Evolutionary conservation across 2,888 invertebrate genomes (phyloP).

Genomic region (Drosophila phalerata): DNA sequence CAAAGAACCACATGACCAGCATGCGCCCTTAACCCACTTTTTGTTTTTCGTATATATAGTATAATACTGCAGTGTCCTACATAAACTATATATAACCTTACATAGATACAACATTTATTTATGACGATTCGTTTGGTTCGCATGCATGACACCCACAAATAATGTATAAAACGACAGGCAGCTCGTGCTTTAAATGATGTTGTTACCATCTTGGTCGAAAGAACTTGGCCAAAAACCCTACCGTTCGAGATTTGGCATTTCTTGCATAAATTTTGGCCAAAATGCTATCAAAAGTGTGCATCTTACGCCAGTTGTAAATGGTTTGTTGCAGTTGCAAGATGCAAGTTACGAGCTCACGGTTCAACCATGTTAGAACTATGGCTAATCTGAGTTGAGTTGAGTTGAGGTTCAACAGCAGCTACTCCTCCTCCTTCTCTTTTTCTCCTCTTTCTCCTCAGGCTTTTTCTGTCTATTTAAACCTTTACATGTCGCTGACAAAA

Average conservation of each 20-base stretch:
- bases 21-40: conserved; percentile 70
- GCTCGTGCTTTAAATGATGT: conserved; percentile 79
- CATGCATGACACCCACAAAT: conserved; percentile 71
- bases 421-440: not conserved
- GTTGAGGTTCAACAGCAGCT: conserved; percentile 7
- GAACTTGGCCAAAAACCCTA: conserved; percentile 12
- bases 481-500: conserved; percentile 75
- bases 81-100: not conserved
- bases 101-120: conserved; percentile 57
- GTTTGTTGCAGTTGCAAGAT: conserved; percentile 42
- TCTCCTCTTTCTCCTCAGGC: not conserved
- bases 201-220: conserved; percentile 43
- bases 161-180: conserved; percentile 60
- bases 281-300: conserved; percentile 71
- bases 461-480: conserved; percentile 71
- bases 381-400: conserved; percentile 26
- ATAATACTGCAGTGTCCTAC: not conserved
- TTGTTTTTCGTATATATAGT: conserved; percentile 26
- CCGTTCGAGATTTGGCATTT: conserved; percentile 32
- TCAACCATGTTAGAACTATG: conserved; percentile 50
- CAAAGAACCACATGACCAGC: conserved; percentile 12
- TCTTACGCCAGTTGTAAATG: conserved; percentile 65
- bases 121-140: conserved; percentile 57
- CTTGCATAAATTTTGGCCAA: conserved; percentile 62
- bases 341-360: conserved; percentile 52